A percentile compares a stretch with the other conserved stretches of the same genome.
Evolutionary conservation across 2,888 invertebrate genomes (phyloP).

Genomic region (Synergus laeviventris): DNA sequence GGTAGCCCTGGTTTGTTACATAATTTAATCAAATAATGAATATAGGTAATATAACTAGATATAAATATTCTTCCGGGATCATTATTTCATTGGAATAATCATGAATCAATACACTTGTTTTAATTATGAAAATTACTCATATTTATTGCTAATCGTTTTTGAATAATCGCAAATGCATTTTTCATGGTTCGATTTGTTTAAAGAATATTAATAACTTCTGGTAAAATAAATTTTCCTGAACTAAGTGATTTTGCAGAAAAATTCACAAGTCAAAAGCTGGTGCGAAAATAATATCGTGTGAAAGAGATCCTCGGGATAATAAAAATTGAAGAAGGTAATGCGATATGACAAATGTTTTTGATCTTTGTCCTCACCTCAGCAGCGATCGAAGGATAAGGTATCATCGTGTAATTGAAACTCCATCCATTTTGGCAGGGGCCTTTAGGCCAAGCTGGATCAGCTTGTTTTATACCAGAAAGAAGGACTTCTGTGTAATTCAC

Average conservation of each 20-base stretch:
- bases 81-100: no score
- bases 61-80: no score
- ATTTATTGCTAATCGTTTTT: not conserved
- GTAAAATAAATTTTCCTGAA: no score
- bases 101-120: no score
- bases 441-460: slow-evolving; percentile 84
- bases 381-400: slow-evolving; percentile 90
- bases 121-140: no score
- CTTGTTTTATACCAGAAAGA: slow-evolving; percentile 78
- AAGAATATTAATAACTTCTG: not conserved
- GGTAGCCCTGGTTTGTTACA: no score
- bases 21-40: no score
- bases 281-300: not conserved
- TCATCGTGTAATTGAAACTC: slow-evolving; percentile 88
- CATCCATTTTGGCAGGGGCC: slow-evolving; percentile 85
- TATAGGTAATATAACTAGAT: no score
- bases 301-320: not conserved
- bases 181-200: not conserved
- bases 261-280: no score
- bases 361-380: slow-evolving; percentile 82
- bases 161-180: not conserved
- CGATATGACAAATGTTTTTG: not conserved
- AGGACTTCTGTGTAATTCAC: slow-evolving; percentile 84
- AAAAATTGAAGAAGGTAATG: not conserved
- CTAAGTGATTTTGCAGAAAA: no score